These are phyloP conservation scores for Chrysoperla carnea DNA, from an alignment of 1,140 invertebrate genomes.

Conservation along the genomic window DNA sequence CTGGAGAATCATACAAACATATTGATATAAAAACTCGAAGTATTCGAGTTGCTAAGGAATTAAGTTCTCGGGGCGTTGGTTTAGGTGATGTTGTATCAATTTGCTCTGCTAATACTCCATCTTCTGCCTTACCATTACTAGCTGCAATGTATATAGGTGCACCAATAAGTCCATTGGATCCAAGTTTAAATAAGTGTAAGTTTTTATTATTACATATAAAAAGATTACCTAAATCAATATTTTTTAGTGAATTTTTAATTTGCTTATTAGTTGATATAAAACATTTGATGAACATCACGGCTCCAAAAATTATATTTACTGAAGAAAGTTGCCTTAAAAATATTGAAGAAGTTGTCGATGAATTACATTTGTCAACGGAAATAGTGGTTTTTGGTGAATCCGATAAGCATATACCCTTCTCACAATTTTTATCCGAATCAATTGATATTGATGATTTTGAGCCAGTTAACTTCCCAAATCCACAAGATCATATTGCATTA, in stretches of 20 bases:
- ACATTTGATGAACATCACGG: conserved; percentile 17
- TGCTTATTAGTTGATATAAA: conserved; percentile 4
- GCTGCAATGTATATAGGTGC: conserved; percentile 1
- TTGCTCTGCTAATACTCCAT: conserved; percentile 1
- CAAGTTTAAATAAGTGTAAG: background rate
- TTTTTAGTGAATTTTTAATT: background rate
- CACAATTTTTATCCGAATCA: conserved; percentile 1
- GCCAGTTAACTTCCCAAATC: conserved; percentile 8
- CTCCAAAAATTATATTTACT: conserved; percentile 22
- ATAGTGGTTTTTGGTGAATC: conserved; percentile 17
- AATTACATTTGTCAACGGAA: conserved; percentile 7
- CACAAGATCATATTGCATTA: conserved; percentile 14
- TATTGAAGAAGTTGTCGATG: conserved; percentile 9
- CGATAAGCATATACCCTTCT: background rate
- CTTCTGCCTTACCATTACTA: conserved; percentile 1
- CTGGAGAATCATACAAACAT: conserved; percentile 5
- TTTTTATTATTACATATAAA: background rate
- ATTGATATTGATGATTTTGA: background rate
- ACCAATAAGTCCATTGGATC: conserved; percentile 1
- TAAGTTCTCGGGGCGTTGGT: background rate
- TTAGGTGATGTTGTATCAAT: background rate
- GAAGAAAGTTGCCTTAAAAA: conserved; percentile 7
- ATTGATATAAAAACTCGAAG: background rate
- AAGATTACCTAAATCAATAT: background rate
- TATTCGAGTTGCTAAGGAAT: background rate